These are phyloP conservation scores for Semicossyphus pulcher DNA, from an alignment of 2,113 vertebrate genomes.

Conservation along the genomic window DNA sequence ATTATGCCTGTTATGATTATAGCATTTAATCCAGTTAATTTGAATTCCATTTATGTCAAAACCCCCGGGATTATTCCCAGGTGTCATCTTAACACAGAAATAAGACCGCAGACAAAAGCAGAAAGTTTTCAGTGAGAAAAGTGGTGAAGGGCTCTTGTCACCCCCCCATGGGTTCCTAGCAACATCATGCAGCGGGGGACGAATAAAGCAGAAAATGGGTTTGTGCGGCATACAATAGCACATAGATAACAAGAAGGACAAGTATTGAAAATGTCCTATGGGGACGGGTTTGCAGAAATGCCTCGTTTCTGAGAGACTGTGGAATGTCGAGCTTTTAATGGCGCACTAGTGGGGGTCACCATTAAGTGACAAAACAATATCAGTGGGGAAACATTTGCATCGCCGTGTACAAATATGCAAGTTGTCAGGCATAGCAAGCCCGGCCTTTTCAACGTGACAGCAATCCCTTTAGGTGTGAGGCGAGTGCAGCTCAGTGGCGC, in stretches of 20 bases:
- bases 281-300: conserved; percentile 70
- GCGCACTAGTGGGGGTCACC: conserved; percentile 73
- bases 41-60: conserved; percentile 64
- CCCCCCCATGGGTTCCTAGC: conserved; percentile 62
- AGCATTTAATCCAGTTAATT: conserved; percentile 68
- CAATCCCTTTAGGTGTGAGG: conserved; percentile 80
- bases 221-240: conserved; percentile 76
- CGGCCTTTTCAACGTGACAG: conserved; percentile 80
- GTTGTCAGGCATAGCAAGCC: conserved; percentile 83
- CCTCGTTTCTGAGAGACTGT: conserved; percentile 60
- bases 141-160: conserved; percentile 49
- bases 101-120: conserved; percentile 67
- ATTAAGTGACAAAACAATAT: conserved; percentile 82
- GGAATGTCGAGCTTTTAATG: conserved; percentile 72
- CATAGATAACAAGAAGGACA: conserved; percentile 77
- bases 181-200: conserved; percentile 71
- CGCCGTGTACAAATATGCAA: conserved; percentile 75
- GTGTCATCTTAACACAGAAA: conserved; percentile 75
- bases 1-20: conserved; percentile 61
- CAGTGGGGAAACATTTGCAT: conserved; percentile 80
- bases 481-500: conserved; percentile 74
- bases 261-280: conserved; percentile 73
- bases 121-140: conserved; percentile 56
- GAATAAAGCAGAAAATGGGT: conserved; percentile 81
- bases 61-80: conserved; percentile 64